A percentile compares a stretch with the other conserved stretches of the same genome.
These are phyloP conservation scores for Passerina amoena DNA, from an alignment of 2,113 vertebrate genomes.

Conservation along the genomic window DNA sequence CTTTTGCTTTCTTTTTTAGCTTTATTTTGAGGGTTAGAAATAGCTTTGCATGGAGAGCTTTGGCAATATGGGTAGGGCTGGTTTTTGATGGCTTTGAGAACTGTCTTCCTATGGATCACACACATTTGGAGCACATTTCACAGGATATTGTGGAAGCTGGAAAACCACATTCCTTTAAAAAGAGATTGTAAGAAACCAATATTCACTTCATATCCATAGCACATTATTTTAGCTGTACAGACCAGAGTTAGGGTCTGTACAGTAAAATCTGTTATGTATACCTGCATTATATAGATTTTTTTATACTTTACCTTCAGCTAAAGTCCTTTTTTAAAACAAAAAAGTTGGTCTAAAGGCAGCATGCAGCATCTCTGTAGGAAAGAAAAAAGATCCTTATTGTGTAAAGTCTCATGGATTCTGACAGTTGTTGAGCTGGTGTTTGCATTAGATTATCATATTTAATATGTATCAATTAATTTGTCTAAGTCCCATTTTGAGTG, in stretches of 20 bases:
- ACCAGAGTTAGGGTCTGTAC: neutral
- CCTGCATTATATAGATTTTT: neutral
- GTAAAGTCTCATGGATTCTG: neutral
- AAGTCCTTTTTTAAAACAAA: neutral
- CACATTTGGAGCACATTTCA: neutral
- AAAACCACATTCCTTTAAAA: neutral
- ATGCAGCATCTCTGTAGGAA: neutral
- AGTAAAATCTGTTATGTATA: neutral
- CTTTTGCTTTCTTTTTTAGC: neutral
- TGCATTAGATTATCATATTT: neutral
- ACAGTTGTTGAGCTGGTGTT: neutral
- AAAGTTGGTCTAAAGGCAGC: neutral
- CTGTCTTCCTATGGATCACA: neutral
- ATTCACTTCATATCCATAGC: neutral
- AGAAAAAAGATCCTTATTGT: neutral
- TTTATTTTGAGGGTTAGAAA: neutral
- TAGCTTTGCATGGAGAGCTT: neutral
- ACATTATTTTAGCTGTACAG: neutral
- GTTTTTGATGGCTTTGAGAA: neutral
- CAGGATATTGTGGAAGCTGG: neutral
- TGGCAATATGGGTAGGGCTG: neutral
- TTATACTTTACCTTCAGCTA: neutral
- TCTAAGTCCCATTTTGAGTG: neutral
- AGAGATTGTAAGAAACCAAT: neutral
- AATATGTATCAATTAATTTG: neutral